Base-by-base conservation (phyloP, 2,113 vertebrate species). In the Poeciliopsis occidentalis region DNA sequence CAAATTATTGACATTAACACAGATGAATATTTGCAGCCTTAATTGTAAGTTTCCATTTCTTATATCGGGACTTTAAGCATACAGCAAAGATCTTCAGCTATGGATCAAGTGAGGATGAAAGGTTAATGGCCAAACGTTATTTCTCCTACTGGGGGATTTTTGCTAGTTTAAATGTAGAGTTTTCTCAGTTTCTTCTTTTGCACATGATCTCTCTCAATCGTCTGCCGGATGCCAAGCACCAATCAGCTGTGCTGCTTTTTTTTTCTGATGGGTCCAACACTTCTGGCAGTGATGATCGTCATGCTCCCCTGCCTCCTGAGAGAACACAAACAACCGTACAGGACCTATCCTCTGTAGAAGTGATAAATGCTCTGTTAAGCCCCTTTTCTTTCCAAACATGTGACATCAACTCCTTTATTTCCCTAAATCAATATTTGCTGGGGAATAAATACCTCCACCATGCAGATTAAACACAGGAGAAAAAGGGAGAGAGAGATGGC, bases 361-460 rank as follows among this genome's bases (percentile, higher is more conserved):
- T 61, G 62, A 83, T 83, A 4, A 69, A 69, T 60, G 69, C 39
- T 47, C 15, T 30, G 30, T 30, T 30, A 30, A 30, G 30, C 30
- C 27, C 54, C 19, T 37, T 51, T 57, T 60, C 76, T 65, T 81
- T 78, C 39, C 60, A 13, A 6, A 64, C 27, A 31, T 39, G 32
- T 79, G 26, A 47, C 34, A n/a, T 63, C 47, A 44, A 13, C 44
- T 85, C 4, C 12, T 88, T 83, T 79, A 80, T 80, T 85, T 65
- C 39, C 27, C 64, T n/a, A 32, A 76, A 74, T 86, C 76, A 75
- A 54, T 83, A 73, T 88, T 90, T 80, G 68, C 17, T 63, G 29
- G 24, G 12, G 31, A 79, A 81, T 82, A 69, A 87, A 73, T 66
- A 29, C 44, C 15, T 61, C 34, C 68, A 64, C 62, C 60, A 32